These are phyloP conservation scores for Hippopotamus amphibius DNA, from an alignment of 2,113 vertebrate genomes.

Conservation along the genomic window DNA sequence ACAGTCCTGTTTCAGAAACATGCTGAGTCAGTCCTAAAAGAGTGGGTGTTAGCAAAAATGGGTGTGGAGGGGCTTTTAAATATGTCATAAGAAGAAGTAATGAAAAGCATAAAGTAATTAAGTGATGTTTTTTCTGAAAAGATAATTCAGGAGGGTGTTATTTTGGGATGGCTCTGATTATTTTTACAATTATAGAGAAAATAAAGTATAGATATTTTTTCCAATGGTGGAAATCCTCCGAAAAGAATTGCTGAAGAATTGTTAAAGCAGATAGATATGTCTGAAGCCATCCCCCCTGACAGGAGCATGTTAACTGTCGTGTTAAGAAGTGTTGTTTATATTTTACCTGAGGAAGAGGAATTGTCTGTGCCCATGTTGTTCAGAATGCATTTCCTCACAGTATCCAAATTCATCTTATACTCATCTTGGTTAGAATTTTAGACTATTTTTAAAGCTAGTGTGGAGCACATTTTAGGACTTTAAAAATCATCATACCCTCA, in stretches of 20 bases:
- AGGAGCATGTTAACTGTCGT: neutral
- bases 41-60: neutral
- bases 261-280: neutral
- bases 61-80: neutral
- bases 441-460: neutral
- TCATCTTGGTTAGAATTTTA: neutral
- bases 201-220: neutral
- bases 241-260: conserved; percentile 28
- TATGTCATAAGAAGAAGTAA: neutral
- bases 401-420: neutral
- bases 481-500: neutral
- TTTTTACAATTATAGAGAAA: conserved; percentile 32
- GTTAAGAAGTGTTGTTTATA: neutral
- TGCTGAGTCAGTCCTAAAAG: neutral
- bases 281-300: neutral
- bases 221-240: neutral
- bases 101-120: neutral
- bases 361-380: neutral
- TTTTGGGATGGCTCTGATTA: neutral
- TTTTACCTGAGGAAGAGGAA: neutral
- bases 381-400: neutral
- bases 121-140: neutral
- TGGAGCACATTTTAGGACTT: neutral
- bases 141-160: neutral
- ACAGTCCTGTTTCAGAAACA: neutral